phyloP scores from a whole-genome alignment of 2,113 vertebrate genomes.

The Danio rerio region GRCz12tu NC_133197.1:899501-900000 shows the following conservation, averaged over 20 bases:
- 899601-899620: too few species aligned
- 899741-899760: neutral
- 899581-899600: too few species aligned
- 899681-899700: slow-evolving; percentile 1
- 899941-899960: too few species aligned
- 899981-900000: too few species aligned
- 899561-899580: too few species aligned
- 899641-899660: slow-evolving; percentile 50
- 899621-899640: neutral
- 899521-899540: slow-evolving; percentile 63
- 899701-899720: neutral
- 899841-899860: neutral
- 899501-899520: slow-evolving; percentile 80
- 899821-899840: neutral
- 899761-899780: neutral
- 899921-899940: too few species aligned
- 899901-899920: too few species aligned
- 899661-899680: neutral
- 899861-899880: neutral
- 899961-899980: too few species aligned
- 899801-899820: neutral
- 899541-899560: too few species aligned
- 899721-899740: neutral
- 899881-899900: neutral
- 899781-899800: neutral